Evolutionary conservation across 2,888 invertebrate species (phyloP).

Genomic region (Neoscelio sp.): DNA sequence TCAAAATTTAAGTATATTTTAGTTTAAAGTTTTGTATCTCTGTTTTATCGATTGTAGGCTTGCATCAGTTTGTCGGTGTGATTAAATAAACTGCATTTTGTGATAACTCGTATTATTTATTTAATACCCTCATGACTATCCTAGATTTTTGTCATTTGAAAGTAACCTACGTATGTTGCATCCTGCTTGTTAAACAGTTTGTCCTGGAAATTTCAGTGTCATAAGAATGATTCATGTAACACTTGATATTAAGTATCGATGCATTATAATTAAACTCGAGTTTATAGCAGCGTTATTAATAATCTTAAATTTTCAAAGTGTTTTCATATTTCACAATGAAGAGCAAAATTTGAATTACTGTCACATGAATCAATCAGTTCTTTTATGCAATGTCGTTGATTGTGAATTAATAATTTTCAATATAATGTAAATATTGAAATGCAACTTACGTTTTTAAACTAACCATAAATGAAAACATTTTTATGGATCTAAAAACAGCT

Average conservation of each 20-base stretch:
- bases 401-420: too few species aligned
- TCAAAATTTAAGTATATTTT: constrained; percentile 2
- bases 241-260: background rate
- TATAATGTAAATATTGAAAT: too few species aligned
- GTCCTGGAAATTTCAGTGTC: constrained; percentile 9
- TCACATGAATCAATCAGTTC: too few species aligned
- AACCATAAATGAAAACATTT: too few species aligned
- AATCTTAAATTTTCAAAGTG: too few species aligned
- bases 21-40: constrained; percentile 41
- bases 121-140: constrained; percentile 77
- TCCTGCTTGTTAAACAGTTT: constrained; percentile 60
- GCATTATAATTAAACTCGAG: background rate
- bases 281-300: too few species aligned
- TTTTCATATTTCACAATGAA: too few species aligned
- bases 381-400: too few species aligned
- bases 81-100: constrained; percentile 82
- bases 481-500: too few species aligned
- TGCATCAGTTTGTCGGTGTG: constrained; percentile 82
- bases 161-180: constrained; percentile 56
- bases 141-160: constrained; percentile 57
- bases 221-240: constrained; percentile 1
- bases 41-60: constrained; percentile 59
- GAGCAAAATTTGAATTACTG: too few species aligned
- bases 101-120: constrained; percentile 81
- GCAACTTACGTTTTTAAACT: too few species aligned